Evolutionary conservation across 2,888 invertebrate genomes (phyloP).

Genomic region (Megastigmus dorsalis): DNA sequence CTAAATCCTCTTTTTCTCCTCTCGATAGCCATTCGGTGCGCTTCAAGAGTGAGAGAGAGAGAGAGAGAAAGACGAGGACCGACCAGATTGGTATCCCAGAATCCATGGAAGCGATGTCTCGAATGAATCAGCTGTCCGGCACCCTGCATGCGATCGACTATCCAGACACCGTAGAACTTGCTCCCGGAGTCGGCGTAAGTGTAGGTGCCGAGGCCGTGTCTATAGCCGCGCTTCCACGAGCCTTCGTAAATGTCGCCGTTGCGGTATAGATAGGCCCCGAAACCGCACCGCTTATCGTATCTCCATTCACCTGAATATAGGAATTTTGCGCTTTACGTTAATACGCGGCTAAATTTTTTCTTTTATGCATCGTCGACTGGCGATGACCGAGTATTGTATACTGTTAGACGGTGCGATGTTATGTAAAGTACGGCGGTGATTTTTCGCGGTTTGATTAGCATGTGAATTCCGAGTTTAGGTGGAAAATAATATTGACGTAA

Average conservation of each 20-base stretch:
- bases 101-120: slow-evolving; percentile 82
- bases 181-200: slow-evolving; percentile 79
- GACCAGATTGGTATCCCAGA: slow-evolving; percentile 80
- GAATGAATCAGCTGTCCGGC: slow-evolving; percentile 84
- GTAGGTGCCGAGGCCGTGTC: slow-evolving; percentile 88
- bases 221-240: slow-evolving; percentile 83
- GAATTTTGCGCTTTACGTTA: too few relatives aligned
- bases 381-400: too few relatives aligned
- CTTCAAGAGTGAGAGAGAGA: too few relatives aligned
- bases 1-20: too few relatives aligned
- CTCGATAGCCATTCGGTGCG: too few relatives aligned
- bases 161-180: slow-evolving; percentile 85
- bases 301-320: slow-evolving; percentile 82
- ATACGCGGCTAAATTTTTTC: too few relatives aligned
- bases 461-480: too few relatives aligned
- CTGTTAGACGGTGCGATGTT: too few relatives aligned
- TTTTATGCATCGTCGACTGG: too few relatives aligned
- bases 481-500: too few relatives aligned
- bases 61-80: neutral
- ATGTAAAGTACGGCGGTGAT: too few relatives aligned
- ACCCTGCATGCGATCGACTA: slow-evolving; percentile 83
- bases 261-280: slow-evolving; percentile 83
- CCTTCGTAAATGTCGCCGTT: slow-evolving; percentile 89
- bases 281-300: slow-evolving; percentile 82
- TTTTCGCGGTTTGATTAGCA: too few relatives aligned